Conservation (phyloP, 2,888 invertebrate genomes). For the Oeneis ivallda region DNA sequence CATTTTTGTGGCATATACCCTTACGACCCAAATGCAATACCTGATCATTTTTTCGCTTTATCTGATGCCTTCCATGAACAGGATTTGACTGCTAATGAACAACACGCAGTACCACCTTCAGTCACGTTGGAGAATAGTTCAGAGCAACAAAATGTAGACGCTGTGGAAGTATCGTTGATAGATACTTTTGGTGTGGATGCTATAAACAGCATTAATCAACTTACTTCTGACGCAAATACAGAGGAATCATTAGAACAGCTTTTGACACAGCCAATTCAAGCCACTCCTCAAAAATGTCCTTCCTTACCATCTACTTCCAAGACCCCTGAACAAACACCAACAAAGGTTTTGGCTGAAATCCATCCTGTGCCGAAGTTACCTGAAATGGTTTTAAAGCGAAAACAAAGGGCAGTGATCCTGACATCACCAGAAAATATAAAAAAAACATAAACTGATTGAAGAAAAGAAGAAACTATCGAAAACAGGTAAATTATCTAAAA, state of each 20-base stretch:
- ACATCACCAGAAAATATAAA: too few species aligned
- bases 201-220: not conserved
- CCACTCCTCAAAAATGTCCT: not conserved
- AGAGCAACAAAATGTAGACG: not conserved
- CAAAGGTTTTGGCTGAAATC: not conserved
- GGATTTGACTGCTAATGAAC: not conserved
- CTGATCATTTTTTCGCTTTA: not conserved
- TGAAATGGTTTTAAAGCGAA: not conserved
- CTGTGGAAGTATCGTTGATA: not conserved
- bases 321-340: conserved; percentile 6
- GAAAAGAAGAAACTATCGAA: too few species aligned
- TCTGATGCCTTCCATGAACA: not conserved
- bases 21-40: not conserved
- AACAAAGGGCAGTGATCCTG: too few species aligned
- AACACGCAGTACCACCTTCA: not conserved
- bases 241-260: not conserved
- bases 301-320: not conserved
- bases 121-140: not conserved
- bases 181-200: not conserved
- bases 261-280: not conserved
- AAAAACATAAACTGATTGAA: too few species aligned
- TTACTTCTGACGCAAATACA: not conserved
- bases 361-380: not conserved
- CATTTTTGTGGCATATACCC: conserved; percentile 3
- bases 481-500: too few species aligned